Evolutionary conservation across 2,113 vertebrate genomes (phyloP).

Genomic region (Siniperca knerii): DNA sequence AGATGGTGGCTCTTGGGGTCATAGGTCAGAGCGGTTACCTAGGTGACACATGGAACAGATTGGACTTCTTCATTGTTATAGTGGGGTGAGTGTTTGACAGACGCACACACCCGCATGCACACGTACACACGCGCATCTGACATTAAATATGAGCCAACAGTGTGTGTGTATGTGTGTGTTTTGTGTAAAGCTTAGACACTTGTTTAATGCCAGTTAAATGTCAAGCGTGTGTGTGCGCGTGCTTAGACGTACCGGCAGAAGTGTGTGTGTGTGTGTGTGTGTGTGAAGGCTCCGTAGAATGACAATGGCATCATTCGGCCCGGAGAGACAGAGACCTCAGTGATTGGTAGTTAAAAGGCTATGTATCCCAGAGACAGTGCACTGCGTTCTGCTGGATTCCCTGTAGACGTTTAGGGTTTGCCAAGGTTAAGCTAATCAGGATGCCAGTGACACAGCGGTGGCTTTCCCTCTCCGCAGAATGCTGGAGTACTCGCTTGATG

Average conservation of each 20-base stretch:
- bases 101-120: slow-evolving; percentile 35
- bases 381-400: slow-evolving; percentile 47
- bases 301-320: slow-evolving; percentile 70
- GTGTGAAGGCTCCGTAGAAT: slow-evolving; percentile 65
- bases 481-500: slow-evolving; percentile 98
- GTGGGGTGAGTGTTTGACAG: slow-evolving; percentile 89
- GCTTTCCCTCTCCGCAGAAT: slow-evolving; percentile 85
- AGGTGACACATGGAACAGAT: slow-evolving; percentile 98
- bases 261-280: slow-evolving; percentile 36
- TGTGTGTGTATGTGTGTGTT: slow-evolving; percentile 70
- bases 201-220: slow-evolving; percentile 88
- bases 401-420: slow-evolving; percentile 55
- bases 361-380: slow-evolving; percentile 51
- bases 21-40: slow-evolving; percentile 97
- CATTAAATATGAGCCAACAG: slow-evolving; percentile 82
- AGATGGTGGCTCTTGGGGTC: slow-evolving; percentile 97
- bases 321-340: slow-evolving; percentile 65
- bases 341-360: slow-evolving; percentile 75
- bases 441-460: slow-evolving; percentile 54
- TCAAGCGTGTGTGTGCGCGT: slow-evolving; percentile 78
- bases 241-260: neutral
- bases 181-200: slow-evolving; percentile 76
- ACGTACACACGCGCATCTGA: slow-evolving; percentile 56
- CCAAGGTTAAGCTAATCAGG: slow-evolving; percentile 67
- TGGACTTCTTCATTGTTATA: slow-evolving; percentile 99